These are phyloP conservation scores for Strigamia crassipes DNA, from an alignment of 2,888 invertebrate genomes.

Conservation along the genomic window DNA sequence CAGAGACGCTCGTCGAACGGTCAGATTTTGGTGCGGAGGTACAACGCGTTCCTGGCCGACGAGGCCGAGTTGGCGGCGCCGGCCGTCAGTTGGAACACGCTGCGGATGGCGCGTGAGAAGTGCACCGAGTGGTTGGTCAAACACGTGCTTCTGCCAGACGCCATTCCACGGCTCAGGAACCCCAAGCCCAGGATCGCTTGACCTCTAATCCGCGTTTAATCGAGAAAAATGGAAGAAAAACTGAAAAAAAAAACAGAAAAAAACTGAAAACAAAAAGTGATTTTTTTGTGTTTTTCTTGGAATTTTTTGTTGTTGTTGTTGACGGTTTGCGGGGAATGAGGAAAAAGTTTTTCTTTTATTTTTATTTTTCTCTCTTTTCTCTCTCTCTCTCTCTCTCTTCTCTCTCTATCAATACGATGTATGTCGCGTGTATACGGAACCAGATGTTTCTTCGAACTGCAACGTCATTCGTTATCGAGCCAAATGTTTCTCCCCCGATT, in stretches of 20 bases:
- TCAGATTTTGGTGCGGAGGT: neutral
- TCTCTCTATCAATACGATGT: no score
- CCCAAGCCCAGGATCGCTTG: neutral
- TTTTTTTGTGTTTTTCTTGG: no score
- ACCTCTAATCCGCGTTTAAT: neutral
- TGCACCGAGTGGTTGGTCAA: conserved; percentile 46
- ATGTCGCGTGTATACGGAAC: neutral
- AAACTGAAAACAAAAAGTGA: no score
- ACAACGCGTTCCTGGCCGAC: neutral
- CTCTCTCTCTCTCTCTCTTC: no score
- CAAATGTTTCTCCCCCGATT: neutral
- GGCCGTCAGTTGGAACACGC: conserved; percentile 26
- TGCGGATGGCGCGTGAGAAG: conserved; percentile 17
- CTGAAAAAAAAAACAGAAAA: no score
- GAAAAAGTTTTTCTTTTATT: neutral
- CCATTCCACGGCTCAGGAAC: neutral
- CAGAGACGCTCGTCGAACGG: neutral
- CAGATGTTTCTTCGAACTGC: neutral
- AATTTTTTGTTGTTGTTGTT: neutral
- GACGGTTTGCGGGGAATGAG: no score
- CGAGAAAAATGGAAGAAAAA: neutral
- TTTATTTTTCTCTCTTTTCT: neutral
- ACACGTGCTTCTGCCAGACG: conserved; percentile 43
- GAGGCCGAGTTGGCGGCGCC: neutral
- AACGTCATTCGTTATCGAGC: conserved; percentile 27